Conservation (phyloP, 2,797 vertebrate species). For the Lepus townsendii region DNA sequence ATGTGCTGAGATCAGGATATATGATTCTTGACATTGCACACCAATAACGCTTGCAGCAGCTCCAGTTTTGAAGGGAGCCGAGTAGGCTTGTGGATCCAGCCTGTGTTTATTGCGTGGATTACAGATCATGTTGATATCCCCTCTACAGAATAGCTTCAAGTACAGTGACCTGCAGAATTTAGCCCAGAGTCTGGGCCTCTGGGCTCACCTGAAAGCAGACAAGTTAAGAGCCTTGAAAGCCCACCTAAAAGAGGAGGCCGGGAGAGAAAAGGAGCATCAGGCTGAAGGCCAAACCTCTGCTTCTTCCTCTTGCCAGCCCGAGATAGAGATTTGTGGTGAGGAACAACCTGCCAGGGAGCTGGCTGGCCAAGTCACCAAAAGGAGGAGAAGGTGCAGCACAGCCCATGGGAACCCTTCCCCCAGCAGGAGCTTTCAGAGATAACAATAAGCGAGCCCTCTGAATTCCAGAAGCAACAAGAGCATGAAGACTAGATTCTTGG, state of each 20-base stretch:
- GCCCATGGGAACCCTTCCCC: conserved; percentile 84
- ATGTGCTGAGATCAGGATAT: background rate
- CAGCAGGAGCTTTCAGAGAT: conserved; percentile 76
- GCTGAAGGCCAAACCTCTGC: background rate
- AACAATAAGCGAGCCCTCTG: conserved; percentile 71
- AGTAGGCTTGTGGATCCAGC: too few relatives aligned
- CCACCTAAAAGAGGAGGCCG: background rate
- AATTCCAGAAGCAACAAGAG: conserved; percentile 62
- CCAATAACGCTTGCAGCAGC: background rate
- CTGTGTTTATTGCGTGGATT: too few relatives aligned
- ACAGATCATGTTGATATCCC: too few relatives aligned
- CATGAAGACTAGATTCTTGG: conserved; percentile 49
- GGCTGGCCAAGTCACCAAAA: conserved; percentile 84
- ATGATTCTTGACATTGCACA: background rate
- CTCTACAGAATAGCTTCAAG: too few relatives aligned
- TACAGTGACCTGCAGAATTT: too few relatives aligned
- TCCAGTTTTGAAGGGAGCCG: too few relatives aligned
- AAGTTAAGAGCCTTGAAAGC: background rate
- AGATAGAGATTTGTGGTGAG: conserved; percentile 54
- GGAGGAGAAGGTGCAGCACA: conserved; percentile 81
- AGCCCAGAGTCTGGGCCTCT: background rate
- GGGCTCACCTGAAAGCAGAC: background rate
- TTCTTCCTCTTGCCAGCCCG: background rate
- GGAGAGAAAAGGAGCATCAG: conserved; percentile 73
- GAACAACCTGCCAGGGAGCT: conserved; percentile 39